These are phyloP conservation scores for Erebia epiphron DNA, from an alignment of 2,888 invertebrate genomes.

Conservation along the genomic window DNA sequence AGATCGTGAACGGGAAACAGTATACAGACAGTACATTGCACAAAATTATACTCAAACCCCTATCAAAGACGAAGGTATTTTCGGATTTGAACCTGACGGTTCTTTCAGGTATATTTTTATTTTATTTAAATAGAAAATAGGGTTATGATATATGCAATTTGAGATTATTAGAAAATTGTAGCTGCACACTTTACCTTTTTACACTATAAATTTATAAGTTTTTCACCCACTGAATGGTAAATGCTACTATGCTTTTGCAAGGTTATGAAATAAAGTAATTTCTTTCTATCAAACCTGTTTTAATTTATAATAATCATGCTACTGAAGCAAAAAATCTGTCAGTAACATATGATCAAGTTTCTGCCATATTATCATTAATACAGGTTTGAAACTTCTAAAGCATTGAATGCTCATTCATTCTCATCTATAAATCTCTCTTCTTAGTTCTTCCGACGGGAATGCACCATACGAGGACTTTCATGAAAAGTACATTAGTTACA, in stretches of 20 bases:
- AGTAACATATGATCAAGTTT: neutral
- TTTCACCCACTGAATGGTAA: constrained; percentile 35
- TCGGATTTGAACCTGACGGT: constrained; percentile 78
- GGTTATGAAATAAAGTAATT: neutral
- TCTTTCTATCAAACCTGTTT: constrained; percentile 13
- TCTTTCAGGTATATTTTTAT: constrained; percentile 66
- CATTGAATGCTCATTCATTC: constrained; percentile 58
- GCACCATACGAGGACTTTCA: constrained; percentile 89
- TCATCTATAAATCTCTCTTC: constrained; percentile 75
- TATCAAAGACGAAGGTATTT: constrained; percentile 83
- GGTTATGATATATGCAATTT: constrained; percentile 17
- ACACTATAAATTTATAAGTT: constrained; percentile 24
- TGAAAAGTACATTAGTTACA: constrained; percentile 89
- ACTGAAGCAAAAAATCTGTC: neutral
- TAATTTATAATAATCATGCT: neutral
- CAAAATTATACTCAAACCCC: constrained; percentile 82
- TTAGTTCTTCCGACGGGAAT: constrained; percentile 82
- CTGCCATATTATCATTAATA: constrained; percentile 8
- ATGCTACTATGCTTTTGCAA: constrained; percentile 32
- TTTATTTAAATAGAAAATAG: constrained; percentile 4
- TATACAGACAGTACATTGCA: constrained; percentile 68
- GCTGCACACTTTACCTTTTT: constrained; percentile 37
- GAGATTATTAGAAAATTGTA: constrained; percentile 20
- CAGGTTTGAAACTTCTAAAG: constrained; percentile 14
- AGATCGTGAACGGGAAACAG: constrained; percentile 73